phyloP scores from a whole-genome alignment of 2,113 vertebrate species.

The Otocyon megalotis region DNA sequence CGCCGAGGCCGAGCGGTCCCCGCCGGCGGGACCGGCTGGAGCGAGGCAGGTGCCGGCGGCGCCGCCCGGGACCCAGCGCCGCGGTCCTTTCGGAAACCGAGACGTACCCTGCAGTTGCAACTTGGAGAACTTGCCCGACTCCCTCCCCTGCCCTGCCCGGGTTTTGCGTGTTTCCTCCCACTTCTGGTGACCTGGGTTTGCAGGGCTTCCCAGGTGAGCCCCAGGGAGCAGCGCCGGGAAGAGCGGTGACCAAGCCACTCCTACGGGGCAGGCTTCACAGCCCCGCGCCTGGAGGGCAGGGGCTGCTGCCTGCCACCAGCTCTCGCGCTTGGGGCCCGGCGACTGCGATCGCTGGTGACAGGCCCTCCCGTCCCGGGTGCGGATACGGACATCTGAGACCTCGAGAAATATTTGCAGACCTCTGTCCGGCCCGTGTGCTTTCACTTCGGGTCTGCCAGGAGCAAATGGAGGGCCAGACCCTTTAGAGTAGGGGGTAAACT shows the following conservation, averaged over 20 bases:
- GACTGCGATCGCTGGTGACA: neutral
- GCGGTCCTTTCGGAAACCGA: neutral
- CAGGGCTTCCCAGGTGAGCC: conserved; percentile 40
- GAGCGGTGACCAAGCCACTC: conserved; percentile 48
- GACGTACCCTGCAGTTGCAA: neutral
- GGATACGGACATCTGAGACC: neutral
- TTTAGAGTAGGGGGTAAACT: neutral
- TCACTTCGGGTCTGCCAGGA: neutral
- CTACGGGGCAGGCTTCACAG: no score
- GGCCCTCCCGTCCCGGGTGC: neutral
- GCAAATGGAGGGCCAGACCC: neutral
- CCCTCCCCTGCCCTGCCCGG: neutral
- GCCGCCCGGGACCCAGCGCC: neutral
- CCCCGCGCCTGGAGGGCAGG: no score
- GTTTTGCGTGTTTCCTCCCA: neutral
- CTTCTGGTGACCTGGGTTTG: conserved; percentile 17
- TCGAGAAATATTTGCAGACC: neutral
- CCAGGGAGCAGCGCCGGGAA: neutral
- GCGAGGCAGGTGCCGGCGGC: no score
- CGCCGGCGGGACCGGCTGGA: no score
- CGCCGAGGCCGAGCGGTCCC: conserved; percentile 2
- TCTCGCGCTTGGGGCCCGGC: neutral
- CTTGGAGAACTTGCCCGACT: conserved; percentile 21
- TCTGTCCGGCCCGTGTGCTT: neutral
- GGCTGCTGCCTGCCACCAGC: no score